Evolutionary conservation across 2,113 vertebrate species (phyloP).

Genomic region (Scortum barcoo): DNA sequence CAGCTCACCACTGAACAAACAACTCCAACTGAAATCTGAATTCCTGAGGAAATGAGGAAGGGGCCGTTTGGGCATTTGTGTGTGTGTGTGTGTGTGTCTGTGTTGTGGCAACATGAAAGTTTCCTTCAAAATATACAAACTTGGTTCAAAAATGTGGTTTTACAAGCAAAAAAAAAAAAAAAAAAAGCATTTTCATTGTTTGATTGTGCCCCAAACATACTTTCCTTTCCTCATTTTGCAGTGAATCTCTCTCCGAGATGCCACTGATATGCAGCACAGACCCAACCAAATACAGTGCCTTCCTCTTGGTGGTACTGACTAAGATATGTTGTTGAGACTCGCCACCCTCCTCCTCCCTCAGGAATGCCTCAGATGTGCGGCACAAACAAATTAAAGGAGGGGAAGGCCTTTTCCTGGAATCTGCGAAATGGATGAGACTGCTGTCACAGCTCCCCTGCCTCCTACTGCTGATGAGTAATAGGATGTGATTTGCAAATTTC

Average conservation of each 20-base stretch:
- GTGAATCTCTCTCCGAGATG: neutral
- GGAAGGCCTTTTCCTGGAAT: slow-evolving; percentile 55
- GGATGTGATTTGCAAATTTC: slow-evolving; percentile 32
- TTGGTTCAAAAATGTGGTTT: neutral
- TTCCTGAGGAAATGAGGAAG: slow-evolving; percentile 75
- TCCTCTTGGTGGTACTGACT: neutral
- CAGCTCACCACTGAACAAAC: slow-evolving; percentile 72
- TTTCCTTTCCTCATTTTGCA: neutral
- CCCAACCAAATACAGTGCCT: neutral
- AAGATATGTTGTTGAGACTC: slow-evolving; percentile 5
- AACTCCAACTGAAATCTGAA: slow-evolving; percentile 68
- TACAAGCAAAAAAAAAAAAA: neutral
- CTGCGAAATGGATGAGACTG: slow-evolving; percentile 15
- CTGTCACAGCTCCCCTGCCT: slow-evolving; percentile 17
- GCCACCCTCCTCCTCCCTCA: slow-evolving; percentile 23
- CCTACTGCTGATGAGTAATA: slow-evolving; percentile 7
- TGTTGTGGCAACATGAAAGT: slow-evolving; percentile 4
- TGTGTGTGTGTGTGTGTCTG: neutral
- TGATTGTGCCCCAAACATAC: neutral
- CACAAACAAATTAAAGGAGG: slow-evolving; percentile 48
- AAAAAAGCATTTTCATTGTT: neutral
- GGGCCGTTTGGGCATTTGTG: slow-evolving; percentile 8
- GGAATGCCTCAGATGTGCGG: slow-evolving; percentile 54
- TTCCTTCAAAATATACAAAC: neutral
- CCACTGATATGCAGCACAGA: neutral